These are phyloP conservation scores for Ophion ellenae DNA, from an alignment of 2,888 invertebrate species.

Conservation along the genomic window DNA sequence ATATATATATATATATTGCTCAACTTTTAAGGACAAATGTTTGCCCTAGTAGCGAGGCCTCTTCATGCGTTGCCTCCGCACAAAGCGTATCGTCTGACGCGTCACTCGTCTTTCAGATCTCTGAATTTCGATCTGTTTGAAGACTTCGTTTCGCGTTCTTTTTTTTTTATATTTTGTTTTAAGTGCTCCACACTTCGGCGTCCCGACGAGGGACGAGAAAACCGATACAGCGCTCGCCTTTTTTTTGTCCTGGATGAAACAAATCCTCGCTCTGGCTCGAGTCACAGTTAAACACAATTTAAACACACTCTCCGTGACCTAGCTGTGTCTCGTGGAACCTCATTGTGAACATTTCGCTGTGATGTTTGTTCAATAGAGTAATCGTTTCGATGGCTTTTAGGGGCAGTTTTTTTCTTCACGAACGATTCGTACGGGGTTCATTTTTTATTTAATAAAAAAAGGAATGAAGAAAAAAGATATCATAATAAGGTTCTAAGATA, in stretches of 20 bases:
- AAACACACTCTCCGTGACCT: not conserved
- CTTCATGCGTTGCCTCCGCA: slow-evolving; percentile 47
- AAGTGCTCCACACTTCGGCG: slow-evolving; percentile 36
- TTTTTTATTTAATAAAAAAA: too few relatives aligned
- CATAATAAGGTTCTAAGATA: too few relatives aligned
- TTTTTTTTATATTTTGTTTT: slow-evolving; percentile 22
- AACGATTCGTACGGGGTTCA: too few relatives aligned
- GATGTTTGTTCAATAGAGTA: not conserved
- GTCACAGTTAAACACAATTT: slow-evolving; percentile 29
- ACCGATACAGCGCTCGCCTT: slow-evolving; percentile 46
- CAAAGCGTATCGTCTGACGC: slow-evolving; percentile 77
- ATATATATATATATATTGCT: slow-evolving; percentile 2
- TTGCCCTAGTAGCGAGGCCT: slow-evolving; percentile 69
- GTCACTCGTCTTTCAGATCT: slow-evolving; percentile 72
- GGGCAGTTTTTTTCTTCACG: too few relatives aligned
- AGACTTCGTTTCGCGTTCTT: slow-evolving; percentile 67
- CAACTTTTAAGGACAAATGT: slow-evolving; percentile 75
- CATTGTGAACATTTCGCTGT: not conserved
- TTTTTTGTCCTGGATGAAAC: slow-evolving; percentile 12
- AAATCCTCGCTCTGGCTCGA: slow-evolving; percentile 9
- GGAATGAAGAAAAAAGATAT: too few relatives aligned
- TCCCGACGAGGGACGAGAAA: slow-evolving; percentile 29
- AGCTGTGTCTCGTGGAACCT: not conserved
- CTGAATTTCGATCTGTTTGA: slow-evolving; percentile 79
- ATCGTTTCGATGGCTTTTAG: too few relatives aligned